Evolutionary conservation across 37 sponge, comb jelly and placozoan genomes (phyloP), one percentile per base, ranked within the genome.

Genomic region (Hexactinellida sp.): DNA sequence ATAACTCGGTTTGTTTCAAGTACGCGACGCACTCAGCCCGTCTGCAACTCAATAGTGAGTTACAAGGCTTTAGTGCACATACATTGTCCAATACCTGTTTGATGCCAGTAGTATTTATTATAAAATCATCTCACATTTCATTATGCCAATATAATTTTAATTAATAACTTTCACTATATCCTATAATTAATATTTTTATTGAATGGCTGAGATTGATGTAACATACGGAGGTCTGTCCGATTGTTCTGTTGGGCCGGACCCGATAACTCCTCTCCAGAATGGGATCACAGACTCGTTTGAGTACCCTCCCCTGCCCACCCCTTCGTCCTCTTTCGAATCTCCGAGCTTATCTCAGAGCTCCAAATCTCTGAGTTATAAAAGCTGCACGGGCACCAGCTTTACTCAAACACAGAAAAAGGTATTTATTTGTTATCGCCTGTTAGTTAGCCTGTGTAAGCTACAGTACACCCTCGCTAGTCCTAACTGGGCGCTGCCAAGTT

Each of bases 31-130:
- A n/a, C n/a, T n/a, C n/a, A n/a, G n/a, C n/a, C n/a, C n/a, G 16
- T 63, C 76, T 63, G 76, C 30, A 63, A n/a, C 76, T 63, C 19
- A 21, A 63, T 10, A 63, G 76, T 41, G n/a, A n/a, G n/a, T 63
- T 63, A 23, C 30, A 63, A 10, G 76, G 76, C 76, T 63, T 63
- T 10, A 63, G 76, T 63, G 76, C 76, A 63, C 76, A 63, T 63
- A n/a, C 76, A 63, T 63, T 63, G 76, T 63, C 76, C 76, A 63
- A 7, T 25, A n/a, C 76, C 76, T 63, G 52, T 47, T 47, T 47
- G 76, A 7, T 63, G 76, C 34, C 34, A 63, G 28, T 10, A 63
- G 76, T 28, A 63, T 32, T 63, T 32, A 63, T 63, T 63, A n/a
- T 63, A 63, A 32, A 10, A 25, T 63, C 21, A 63, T 63, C 76